Base-by-base conservation (phyloP, 2,113 vertebrate species). In the Heliornis fulica region DNA sequence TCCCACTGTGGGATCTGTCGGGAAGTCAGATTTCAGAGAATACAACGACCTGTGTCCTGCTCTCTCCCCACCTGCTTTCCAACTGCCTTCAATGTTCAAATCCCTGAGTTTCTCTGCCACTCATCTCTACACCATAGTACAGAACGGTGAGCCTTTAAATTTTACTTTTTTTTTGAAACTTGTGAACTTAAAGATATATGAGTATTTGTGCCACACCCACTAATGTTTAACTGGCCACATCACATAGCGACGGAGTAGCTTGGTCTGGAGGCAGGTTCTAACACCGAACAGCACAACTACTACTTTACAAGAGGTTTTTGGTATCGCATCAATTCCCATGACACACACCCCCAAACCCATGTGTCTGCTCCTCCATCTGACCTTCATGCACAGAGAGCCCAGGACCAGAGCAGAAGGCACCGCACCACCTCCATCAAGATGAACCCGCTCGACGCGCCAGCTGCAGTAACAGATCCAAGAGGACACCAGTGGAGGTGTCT, bases 191-290 rank as follows among this genome's bases (percentile, higher is more conserved):
- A 46, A 78, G 21, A 19, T 29, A 41, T 10, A 31, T 5, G 1
- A 56, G 28, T 23, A 7, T 60, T 84, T 90, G 22, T 48, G 53
- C 45, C 57, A n/a, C 1, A 0, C 18, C 54, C 50, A 36, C 75
- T 66, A 7, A 69, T 8, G 41, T 74, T 77, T 51, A 46, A 66
- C 23, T 20, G 22, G 32, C 41, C 72, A 54, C 36, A 6, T 18
- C 5, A 10, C 0, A 1, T 79, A 56, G 40, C 2, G 38, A 21
- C 0, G 8, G 50, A 15, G 31, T 14, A 43, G n/a, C 28, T 11
- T 1, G 0, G 20, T 22, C 28, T 51, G 7, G 16, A 57, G n/a
- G 64, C 38, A 46, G 51, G 43, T 53, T 74, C 54, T 13, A 56
- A 69, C 48, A 22, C 11, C 7, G 57, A 26, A 11, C 34, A 76